phyloP scores from a whole-genome alignment of 2,888 invertebrate genomes.

The Sabellastarte sp. region DNA sequence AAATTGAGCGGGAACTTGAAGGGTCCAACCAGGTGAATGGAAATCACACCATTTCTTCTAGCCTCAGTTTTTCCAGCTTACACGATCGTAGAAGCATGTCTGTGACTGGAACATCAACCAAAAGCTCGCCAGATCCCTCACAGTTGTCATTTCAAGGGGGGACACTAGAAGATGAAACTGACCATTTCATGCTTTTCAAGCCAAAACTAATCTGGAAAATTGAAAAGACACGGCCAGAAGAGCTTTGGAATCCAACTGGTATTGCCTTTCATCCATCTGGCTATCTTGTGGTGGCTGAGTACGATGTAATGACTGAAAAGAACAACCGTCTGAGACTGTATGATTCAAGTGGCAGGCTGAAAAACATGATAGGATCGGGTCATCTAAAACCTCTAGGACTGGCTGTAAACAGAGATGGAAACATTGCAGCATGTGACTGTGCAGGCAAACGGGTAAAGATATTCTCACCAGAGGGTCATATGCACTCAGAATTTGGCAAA shows the following conservation, averaged over 20 bases:
- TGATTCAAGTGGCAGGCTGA: slow-evolving; percentile 12
- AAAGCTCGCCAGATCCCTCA: not conserved
- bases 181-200: slow-evolving; percentile 19
- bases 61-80: not conserved
- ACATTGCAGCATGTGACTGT: slow-evolving; percentile 29
- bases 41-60: not conserved
- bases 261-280: slow-evolving; percentile 19
- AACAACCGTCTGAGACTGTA: slow-evolving; percentile 27
- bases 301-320: slow-evolving; percentile 25
- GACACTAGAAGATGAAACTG: not conserved
- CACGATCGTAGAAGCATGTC: not conserved
- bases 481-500: slow-evolving; percentile 27
- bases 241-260: slow-evolving; percentile 28
- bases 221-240: slow-evolving; percentile 26
- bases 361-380: slow-evolving; percentile 14
- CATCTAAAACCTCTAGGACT: slow-evolving; percentile 28
- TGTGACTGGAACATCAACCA: not conserved
- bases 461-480: slow-evolving; percentile 17
- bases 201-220: slow-evolving; percentile 28
- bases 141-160: not conserved
- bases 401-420: slow-evolving; percentile 21
- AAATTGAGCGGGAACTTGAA: slow-evolving; percentile 5
- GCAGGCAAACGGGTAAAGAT: slow-evolving; percentile 28
- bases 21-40: not conserved
- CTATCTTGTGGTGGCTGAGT: slow-evolving; percentile 27